Evolutionary conservation across 2,113 vertebrate species (phyloP).

Genomic region (Pleuronectes platessa): DNA sequence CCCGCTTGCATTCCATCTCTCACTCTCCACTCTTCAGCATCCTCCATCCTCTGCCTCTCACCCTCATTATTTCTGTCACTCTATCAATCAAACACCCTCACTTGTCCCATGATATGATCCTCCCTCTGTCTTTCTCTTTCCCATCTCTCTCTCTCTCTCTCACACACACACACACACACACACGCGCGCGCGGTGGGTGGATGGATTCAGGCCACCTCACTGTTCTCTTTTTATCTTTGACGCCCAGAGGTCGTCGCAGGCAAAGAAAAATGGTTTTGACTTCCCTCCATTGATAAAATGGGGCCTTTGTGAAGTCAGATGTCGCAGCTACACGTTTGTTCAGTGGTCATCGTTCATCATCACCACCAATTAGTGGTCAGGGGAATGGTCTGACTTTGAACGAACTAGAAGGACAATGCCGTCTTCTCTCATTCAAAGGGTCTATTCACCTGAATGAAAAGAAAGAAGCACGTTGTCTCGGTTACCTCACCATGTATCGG

Average conservation of each 20-base stretch:
- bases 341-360: neutral
- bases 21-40: neutral
- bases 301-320: neutral
- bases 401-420: neutral
- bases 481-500: neutral
- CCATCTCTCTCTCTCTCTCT: neutral
- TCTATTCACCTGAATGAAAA: neutral
- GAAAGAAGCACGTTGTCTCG: neutral
- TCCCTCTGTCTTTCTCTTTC: constrained; percentile 11
- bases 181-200: too few relatives aligned
- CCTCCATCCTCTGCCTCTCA: constrained; percentile 12
- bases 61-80: constrained; percentile 55
- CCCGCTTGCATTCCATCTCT: constrained; percentile 6
- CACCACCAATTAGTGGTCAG: neutral
- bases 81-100: constrained; percentile 48
- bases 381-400: constrained; percentile 6
- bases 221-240: constrained; percentile 15
- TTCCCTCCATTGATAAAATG: constrained; percentile 23
- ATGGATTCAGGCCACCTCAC: constrained; percentile 43
- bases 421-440: neutral
- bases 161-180: neutral
- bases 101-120: constrained; percentile 28
- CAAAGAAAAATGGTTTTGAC: constrained; percentile 11
- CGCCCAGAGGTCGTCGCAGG: constrained; percentile 5
- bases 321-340: neutral